Base-by-base conservation (phyloP, 1,140 invertebrate species). In the Battus philenor region DNA sequence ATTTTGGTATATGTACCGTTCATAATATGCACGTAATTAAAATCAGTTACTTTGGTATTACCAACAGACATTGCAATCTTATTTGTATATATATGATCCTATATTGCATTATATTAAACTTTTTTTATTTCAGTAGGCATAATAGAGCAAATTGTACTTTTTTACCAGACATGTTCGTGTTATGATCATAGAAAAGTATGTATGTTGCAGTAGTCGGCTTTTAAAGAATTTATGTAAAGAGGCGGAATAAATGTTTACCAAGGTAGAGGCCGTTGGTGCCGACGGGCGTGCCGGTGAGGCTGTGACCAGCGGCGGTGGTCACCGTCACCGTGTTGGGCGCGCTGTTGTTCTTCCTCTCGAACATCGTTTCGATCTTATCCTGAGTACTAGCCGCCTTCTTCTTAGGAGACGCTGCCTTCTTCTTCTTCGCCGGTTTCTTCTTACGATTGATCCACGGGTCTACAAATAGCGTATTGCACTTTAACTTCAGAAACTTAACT, bases 401-500 rank as follows among this genome's bases (percentile, higher is more conserved):
- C 58, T 86, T 88, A n/a, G 87, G 72, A 2, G 72, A 64, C 1
- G 67, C 63, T 20, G 89, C 90, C 64, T 92, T 93, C 65, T 90
- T 90, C 77, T 91, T 93, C 50, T 91, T 93, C 0, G 87, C 79
- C 29, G 89, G 90, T 43, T 93, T 93, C 68, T 94, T 93, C 62
- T 91, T 91, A 27, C 91, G 86, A 18, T 91, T 88, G 11, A 94
- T 89, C 94, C 95, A 97, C 0, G 94, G 94, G 87, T 96, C 94
- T 90, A 86, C 55, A 63, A 16, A 18, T 30, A 6, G n/a, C n/a
- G n/a, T n/a, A n/a, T n/a, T 29, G 24, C 24, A 8, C 12, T 20
- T 30, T 15, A 18, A 33, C 7, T 33, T 20, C 44, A 88, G 79
- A 48, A n/a, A n/a, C n/a, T n/a, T n/a, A n/a, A n/a, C n/a, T n/a